These are phyloP conservation scores for Hucho hucho DNA, from an alignment of 2,113 vertebrate species.

Conservation along the genomic window DNA sequence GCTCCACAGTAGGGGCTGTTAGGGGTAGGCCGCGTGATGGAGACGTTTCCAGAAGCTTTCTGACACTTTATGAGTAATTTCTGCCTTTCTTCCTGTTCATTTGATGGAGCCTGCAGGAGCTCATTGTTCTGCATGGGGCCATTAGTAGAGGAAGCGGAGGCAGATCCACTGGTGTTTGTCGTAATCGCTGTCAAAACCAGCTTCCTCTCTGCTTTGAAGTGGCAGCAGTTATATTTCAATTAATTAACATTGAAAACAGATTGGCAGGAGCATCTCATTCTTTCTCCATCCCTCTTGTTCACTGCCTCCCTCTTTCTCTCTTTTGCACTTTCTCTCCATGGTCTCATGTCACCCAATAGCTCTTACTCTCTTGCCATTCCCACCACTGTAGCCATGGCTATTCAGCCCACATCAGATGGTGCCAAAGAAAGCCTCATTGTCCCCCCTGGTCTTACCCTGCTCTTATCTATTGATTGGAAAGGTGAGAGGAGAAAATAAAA, in stretches of 20 bases:
- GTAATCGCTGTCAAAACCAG: neutral
- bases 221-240: slow-evolving; percentile 16
- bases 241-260: slow-evolving; percentile 42
- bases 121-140: slow-evolving; percentile 23
- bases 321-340: neutral
- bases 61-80: slow-evolving; percentile 47
- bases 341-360: slow-evolving; percentile 69
- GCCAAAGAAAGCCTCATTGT: slow-evolving; percentile 72
- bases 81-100: slow-evolving; percentile 43
- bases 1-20: slow-evolving; percentile 61
- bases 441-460: slow-evolving; percentile 43
- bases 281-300: slow-evolving; percentile 45
- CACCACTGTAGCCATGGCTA: slow-evolving; percentile 62
- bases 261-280: slow-evolving; percentile 50
- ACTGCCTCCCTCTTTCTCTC: neutral
- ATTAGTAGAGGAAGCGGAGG: slow-evolving; percentile 37
- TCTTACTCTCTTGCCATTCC: slow-evolving; percentile 59
- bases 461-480: slow-evolving; percentile 77
- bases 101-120: slow-evolving; percentile 48
- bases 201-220: slow-evolving; percentile 10
- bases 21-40: slow-evolving; percentile 56
- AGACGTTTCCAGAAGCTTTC: slow-evolving; percentile 70
- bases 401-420: slow-evolving; percentile 69
- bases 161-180: slow-evolving; percentile 28
- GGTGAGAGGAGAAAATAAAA: slow-evolving; percentile 61